Evolutionary conservation across 2,113 vertebrate genomes (phyloP), one percentile per base, ranked within the genome.

Genomic region (Fregata magnificens): DNA sequence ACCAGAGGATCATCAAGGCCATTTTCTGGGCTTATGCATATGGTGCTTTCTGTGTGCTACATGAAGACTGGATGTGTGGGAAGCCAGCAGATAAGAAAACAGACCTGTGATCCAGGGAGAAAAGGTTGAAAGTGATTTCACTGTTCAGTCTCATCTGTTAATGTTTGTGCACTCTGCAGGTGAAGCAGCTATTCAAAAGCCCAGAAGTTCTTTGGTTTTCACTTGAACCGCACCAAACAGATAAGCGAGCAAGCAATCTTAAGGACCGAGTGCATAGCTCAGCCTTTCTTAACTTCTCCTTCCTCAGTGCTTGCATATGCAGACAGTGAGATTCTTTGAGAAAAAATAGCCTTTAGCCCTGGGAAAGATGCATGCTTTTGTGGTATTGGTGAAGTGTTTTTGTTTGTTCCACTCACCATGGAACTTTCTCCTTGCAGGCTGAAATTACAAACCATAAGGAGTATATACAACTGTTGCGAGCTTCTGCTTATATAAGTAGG

Each of bases 141-240:
- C 36, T 74, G 19, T 69, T 59, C 52, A n/a, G 28, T 49, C 36
- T 67, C 19, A 29, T 49, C n/a, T 40, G 25, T 80, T 90, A 16
- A 45, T 45, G 42, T 53, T 74, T 71, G 38, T 67, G 17, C 24
- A 17, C n/a, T 82, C 44, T 84, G 31, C 78, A 97, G 96, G 86
- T 98, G 52, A 97, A 96, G 77, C 94, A 97, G 47, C 76, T 96
- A 59, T 89, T 98, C 83, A 76, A 92, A 36, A 87, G 91, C 69
- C 77, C 96, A 82, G 20, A 72, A 70, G 38, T 97, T 90, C 70
- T 95, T 87, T 98, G 82, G 81, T 95, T 92, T 89, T 83, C 85
- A 56, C 82, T 98, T 20, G 88, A 97, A 74, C 74, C 97, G 78
- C 96, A 97, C 88, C 82, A 95, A 91, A 84, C 73, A 95, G 97